These are phyloP conservation scores for Saimiri boliviensis DNA, from an alignment of 2,113 vertebrate genomes.

Conservation along the genomic window DNA sequence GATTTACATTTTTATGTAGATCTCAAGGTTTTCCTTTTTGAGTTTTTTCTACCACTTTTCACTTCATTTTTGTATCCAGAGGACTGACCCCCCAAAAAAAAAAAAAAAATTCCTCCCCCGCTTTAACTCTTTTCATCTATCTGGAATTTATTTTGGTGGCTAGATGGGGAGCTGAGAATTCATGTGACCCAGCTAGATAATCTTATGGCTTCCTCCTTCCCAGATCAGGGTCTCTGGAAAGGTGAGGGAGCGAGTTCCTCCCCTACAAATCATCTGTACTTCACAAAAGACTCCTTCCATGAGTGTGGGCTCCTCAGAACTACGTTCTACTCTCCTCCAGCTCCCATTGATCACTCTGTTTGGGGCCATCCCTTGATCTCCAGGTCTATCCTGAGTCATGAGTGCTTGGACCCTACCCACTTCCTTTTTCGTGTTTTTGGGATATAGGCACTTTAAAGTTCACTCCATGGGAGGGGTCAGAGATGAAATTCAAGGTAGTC, in stretches of 20 bases:
- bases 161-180: background rate
- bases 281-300: conserved; percentile 29
- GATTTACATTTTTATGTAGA: conserved; percentile 43
- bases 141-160: conserved; percentile 53
- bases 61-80: conserved; percentile 44
- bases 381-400: background rate
- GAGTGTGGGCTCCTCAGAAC: conserved; percentile 12
- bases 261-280: background rate
- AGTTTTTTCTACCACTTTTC: conserved; percentile 34
- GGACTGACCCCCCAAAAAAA: background rate
- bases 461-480: background rate
- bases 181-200: conserved; percentile 9
- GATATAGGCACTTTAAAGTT: conserved; percentile 15
- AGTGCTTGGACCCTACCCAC: background rate
- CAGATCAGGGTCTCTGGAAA: conserved; percentile 3
- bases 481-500: conserved; percentile 36
- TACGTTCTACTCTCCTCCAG: conserved; percentile 2
- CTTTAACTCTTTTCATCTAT: conserved; percentile 15
- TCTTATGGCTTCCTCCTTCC: background rate
- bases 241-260: background rate
- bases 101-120: background rate
- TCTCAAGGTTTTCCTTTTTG: background rate
- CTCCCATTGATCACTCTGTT: background rate
- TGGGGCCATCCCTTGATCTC: background rate
- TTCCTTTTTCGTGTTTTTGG: conserved; percentile 37